Conservation (phyloP, 2,797 vertebrate genomes). For the Peromyscus aztecus region DNA sequence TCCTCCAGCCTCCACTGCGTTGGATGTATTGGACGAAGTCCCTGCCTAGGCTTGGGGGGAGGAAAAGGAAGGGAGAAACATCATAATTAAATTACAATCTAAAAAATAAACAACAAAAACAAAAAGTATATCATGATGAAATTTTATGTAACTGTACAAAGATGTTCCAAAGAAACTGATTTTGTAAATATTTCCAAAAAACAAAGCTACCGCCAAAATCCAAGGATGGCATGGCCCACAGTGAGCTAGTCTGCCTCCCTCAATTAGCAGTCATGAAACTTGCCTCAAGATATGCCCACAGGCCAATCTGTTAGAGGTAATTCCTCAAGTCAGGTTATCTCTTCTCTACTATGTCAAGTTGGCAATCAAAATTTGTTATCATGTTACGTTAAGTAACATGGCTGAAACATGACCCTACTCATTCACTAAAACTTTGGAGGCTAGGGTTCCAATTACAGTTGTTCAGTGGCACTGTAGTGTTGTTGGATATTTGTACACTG, state of each 20-base stretch:
- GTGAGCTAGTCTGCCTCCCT: background rate
- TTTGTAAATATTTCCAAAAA: background rate
- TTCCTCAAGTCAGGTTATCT: background rate
- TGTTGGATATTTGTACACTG: no score
- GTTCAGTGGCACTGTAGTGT: background rate
- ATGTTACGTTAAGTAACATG: background rate
- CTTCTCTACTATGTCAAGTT: background rate
- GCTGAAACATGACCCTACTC: background rate
- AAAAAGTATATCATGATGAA: background rate
- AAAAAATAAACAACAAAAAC: background rate
- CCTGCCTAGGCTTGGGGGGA: no score
- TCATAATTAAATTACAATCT: background rate
- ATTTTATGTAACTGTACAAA: background rate
- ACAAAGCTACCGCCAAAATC: background rate
- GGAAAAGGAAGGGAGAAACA: background rate
- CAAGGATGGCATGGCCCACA: background rate
- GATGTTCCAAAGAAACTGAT: background rate
- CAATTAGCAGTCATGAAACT: background rate
- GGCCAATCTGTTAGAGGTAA: background rate
- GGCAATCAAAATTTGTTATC: background rate
- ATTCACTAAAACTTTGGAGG: background rate
- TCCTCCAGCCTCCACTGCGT: no score
- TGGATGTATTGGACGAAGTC: no score
- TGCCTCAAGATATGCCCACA: background rate
- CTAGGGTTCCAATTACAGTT: background rate